Evolutionary conservation across 2,113 vertebrate genomes (phyloP).

Genomic region (Rhineura floridana): DNA sequence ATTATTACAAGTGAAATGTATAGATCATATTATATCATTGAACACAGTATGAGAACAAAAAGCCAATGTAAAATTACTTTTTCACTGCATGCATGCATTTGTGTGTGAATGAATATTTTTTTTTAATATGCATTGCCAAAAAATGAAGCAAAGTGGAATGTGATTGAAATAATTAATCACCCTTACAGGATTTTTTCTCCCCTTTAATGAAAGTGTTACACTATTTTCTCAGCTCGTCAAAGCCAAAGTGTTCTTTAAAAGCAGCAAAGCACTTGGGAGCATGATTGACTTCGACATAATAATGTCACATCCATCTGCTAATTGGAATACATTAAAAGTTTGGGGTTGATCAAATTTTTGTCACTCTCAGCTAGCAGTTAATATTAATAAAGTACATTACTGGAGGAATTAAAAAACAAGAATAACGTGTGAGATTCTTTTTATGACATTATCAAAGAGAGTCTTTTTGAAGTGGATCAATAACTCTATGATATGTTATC

Average conservation of each 20-base stretch:
- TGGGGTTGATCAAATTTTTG: slow-evolving; percentile 25
- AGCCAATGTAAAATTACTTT: background rate
- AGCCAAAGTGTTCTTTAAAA: slow-evolving; percentile 23
- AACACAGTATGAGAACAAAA: background rate
- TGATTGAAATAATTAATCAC: slow-evolving; percentile 26
- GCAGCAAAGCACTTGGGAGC: background rate
- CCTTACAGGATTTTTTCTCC: background rate
- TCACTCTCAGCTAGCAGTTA: slow-evolving; percentile 30
- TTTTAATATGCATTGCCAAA: slow-evolving; percentile 4
- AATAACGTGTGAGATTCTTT: slow-evolving; percentile 12
- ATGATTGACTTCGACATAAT: slow-evolving; percentile 9
- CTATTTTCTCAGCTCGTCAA: background rate
- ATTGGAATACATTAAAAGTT: slow-evolving; percentile 37
- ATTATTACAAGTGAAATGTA: background rate
- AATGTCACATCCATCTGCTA: background rate
- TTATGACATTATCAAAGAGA: slow-evolving; percentile 24
- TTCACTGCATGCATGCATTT: background rate
- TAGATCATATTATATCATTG: slow-evolving; percentile 3
- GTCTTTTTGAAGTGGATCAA: slow-evolving; percentile 12
- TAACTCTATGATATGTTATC: slow-evolving; percentile 14
- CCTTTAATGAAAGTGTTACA: background rate
- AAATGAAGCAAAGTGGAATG: slow-evolving; percentile 1
- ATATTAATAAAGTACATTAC: slow-evolving; percentile 33
- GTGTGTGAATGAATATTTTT: slow-evolving; percentile 22
- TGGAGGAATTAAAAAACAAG: background rate